Conservation (phyloP, 2,113 vertebrate species). For the Merops nubicus region DNA sequence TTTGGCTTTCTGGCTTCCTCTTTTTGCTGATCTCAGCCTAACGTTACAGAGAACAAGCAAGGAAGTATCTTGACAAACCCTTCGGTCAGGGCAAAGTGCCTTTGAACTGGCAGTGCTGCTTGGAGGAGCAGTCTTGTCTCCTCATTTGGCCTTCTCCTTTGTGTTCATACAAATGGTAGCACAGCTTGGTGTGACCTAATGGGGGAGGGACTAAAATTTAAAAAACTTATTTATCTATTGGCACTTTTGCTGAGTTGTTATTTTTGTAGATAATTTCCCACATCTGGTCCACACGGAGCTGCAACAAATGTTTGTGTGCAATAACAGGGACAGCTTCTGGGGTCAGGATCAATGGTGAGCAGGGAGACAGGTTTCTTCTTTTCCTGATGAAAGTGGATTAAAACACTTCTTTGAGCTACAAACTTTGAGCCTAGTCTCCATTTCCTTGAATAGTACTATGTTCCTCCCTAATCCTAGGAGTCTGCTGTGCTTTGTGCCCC, state of each 20-base stretch:
- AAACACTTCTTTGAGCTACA: not conserved
- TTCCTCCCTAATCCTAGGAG: not conserved
- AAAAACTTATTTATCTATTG: not conserved
- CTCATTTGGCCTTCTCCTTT: not conserved
- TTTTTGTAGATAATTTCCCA: not conserved
- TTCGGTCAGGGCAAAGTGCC: not conserved
- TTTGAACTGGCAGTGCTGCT: not conserved
- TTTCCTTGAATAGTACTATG: accelerated
- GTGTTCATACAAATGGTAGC: not conserved
- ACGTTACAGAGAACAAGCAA: not conserved
- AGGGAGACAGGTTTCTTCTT: not conserved
- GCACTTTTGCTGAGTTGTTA: not conserved
- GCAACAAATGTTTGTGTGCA: not conserved
- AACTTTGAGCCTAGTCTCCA: not conserved
- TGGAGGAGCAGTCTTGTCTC: not conserved
- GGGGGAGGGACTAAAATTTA: not conserved
- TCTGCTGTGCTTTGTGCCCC: not conserved
- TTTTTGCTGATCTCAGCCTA: not conserved
- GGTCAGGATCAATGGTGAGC: not conserved
- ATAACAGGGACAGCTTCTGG: not conserved
- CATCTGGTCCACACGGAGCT: not conserved
- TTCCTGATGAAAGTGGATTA: not conserved
- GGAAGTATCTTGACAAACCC: not conserved
- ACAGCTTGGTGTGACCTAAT: not conserved
- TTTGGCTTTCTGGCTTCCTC: not conserved